Percentiles rank a stretch among this genome's conserved stretches.
Evolutionary conservation across 1,140 invertebrate genomes (phyloP).

Genomic region (Bombus haemorrhoidalis): DNA sequence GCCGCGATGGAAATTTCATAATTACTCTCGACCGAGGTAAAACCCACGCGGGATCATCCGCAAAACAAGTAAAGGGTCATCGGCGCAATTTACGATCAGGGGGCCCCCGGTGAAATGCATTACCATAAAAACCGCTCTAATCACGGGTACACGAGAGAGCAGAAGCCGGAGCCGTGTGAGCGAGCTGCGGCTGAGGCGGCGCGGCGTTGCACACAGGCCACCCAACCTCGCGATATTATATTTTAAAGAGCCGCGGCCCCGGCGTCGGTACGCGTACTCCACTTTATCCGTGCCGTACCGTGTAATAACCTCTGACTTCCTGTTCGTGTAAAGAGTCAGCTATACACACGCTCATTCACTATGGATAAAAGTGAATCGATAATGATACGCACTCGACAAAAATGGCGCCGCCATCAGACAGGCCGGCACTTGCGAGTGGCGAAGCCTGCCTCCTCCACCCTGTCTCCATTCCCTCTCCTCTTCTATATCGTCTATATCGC

Average conservation of each 20-base stretch:
- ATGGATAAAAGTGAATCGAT: conserved; percentile 72
- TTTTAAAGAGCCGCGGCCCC: conserved; percentile 59
- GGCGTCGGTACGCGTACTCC: conserved; percentile 53
- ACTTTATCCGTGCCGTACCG: conserved; percentile 63
- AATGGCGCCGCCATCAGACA: conserved; percentile 61
- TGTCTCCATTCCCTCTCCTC: too few species aligned
- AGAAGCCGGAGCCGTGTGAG: neutral
- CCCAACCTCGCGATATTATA: conserved; percentile 60
- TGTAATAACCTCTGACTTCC: conserved; percentile 69
- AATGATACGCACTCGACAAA: conserved; percentile 74
- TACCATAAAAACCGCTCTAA: conserved; percentile 66
- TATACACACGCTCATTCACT: conserved; percentile 56
- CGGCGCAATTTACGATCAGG: conserved; percentile 39
- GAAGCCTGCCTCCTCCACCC: neutral
- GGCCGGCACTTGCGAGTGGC: conserved; percentile 32
- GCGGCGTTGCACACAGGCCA: conserved; percentile 8
- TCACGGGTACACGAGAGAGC: conserved; percentile 49
- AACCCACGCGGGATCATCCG: conserved; percentile 36
- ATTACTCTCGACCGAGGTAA: conserved; percentile 40
- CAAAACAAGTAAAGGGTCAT: conserved; percentile 52
- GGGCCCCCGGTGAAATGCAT: conserved; percentile 50
- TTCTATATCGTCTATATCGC: neutral
- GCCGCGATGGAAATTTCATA: conserved; percentile 53
- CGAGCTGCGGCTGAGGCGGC: neutral
- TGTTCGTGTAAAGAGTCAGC: conserved; percentile 64